phyloP scores from a whole-genome alignment of 2,797 vertebrate genomes.

The Cyclopterus lumpus region DNA sequence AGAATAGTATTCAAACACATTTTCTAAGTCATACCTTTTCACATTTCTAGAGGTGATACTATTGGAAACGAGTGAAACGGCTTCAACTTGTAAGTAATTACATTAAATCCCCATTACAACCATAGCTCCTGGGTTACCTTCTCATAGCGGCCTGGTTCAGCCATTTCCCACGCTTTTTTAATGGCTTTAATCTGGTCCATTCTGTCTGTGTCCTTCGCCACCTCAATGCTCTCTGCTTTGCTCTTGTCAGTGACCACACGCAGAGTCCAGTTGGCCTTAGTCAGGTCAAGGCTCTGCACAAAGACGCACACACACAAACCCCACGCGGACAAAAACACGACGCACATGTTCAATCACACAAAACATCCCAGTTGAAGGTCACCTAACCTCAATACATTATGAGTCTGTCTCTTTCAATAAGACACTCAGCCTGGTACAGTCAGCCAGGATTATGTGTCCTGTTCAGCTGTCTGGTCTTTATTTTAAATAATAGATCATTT shows the following conservation, averaged over 20 bases:
- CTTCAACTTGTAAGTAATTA: background rate
- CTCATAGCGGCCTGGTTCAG: constrained; percentile 86
- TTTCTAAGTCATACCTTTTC: background rate
- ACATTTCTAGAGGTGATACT: background rate
- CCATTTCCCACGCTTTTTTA: constrained; percentile 90
- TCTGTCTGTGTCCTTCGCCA: constrained; percentile 89
- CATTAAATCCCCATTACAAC: background rate
- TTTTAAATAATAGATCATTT: constrained; percentile 31
- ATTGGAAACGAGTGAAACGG: background rate
- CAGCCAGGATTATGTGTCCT: constrained; percentile 23
- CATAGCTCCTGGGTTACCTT: constrained; percentile 83
- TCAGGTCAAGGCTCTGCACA: constrained; percentile 77
- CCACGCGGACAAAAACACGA: constrained; percentile 11
- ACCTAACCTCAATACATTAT: constrained; percentile 4
- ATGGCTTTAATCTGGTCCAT: constrained; percentile 89
- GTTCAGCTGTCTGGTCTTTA: constrained; percentile 23
- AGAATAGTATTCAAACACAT: background rate
- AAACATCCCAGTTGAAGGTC: constrained; percentile 50
- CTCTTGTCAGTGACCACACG: constrained; percentile 85
- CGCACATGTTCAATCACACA: constrained; percentile 14
- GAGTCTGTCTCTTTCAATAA: constrained; percentile 32
- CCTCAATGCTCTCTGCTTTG: constrained; percentile 77
- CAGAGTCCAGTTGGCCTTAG: constrained; percentile 87
- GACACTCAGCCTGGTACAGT: constrained; percentile 29
- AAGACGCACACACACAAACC: constrained; percentile 17